phyloP scores from a whole-genome alignment of 1,140 invertebrate species.

The Pseudomyrmex concolor region DNA sequence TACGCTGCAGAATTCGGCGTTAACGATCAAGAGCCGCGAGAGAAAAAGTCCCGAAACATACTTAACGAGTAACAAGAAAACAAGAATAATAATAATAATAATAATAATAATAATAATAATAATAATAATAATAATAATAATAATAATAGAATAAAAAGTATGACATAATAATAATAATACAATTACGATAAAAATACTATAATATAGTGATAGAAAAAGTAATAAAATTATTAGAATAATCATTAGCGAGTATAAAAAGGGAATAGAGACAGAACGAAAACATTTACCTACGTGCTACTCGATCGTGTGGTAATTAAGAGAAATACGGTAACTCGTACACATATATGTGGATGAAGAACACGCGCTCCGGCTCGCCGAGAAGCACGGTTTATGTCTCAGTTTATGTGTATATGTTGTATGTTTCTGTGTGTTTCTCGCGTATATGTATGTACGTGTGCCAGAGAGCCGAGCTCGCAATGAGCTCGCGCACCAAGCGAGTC shows the following conservation, averaged over 20 bases:
- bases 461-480: slow-evolving; percentile 12
- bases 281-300: slow-evolving; percentile 50
- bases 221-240: slow-evolving; percentile 23
- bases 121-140: slow-evolving; percentile 49
- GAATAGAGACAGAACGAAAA: slow-evolving; percentile 44
- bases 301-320: slow-evolving; percentile 54
- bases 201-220: slow-evolving; percentile 46
- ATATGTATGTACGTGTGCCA: too few relatives aligned
- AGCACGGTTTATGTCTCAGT: slow-evolving; percentile 24
- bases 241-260: slow-evolving; percentile 29
- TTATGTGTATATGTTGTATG: slow-evolving; percentile 28
- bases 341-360: slow-evolving; percentile 45
- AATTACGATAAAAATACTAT: slow-evolving; percentile 56
- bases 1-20: neutral
- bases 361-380: neutral
- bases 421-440: neutral
- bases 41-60: slow-evolving; percentile 43
- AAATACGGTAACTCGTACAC: slow-evolving; percentile 75
- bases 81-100: slow-evolving; percentile 41
- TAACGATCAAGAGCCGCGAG: slow-evolving; percentile 29
- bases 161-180: slow-evolving; percentile 38
- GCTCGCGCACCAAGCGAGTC: slow-evolving; percentile 45
- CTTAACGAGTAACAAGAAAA: slow-evolving; percentile 65
- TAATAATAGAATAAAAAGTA: slow-evolving; percentile 55
- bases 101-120: slow-evolving; percentile 46